phyloP scores from a whole-genome alignment of 2,888 invertebrate species.

The Empis stercorea region DNA sequence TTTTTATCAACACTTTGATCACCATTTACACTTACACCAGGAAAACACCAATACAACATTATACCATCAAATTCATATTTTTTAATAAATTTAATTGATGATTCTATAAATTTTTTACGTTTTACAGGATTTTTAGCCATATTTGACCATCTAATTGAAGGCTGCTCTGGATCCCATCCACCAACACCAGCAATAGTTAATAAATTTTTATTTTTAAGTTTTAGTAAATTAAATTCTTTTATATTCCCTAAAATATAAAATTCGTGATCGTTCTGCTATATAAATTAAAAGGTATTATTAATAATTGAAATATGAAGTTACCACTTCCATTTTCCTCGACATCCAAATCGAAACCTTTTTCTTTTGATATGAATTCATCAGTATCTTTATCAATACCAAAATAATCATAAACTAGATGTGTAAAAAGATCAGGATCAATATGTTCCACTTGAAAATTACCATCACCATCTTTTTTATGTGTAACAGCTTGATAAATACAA shows the following conservation, averaged over 20 bases:
- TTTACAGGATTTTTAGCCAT: not conserved
- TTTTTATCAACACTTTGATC: slow-evolving; percentile 64
- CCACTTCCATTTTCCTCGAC: not conserved
- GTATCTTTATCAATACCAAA: not conserved
- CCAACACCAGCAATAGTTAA: not conserved
- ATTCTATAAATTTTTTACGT: slow-evolving; percentile 1
- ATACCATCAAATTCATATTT: slow-evolving; percentile 62
- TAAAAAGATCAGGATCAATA: not conserved
- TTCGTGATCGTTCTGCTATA: too few species aligned
- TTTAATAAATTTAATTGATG: slow-evolving; percentile 47
- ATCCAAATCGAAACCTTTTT: not conserved
- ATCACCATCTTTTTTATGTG: not conserved
- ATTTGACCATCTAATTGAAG: not conserved
- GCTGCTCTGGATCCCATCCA: not conserved
- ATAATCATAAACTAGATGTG: not conserved
- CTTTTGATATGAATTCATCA: not conserved
- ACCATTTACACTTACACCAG: slow-evolving; percentile 65
- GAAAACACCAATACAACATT: slow-evolving; percentile 74
- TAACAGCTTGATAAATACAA: not conserved
- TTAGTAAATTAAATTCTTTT: not conserved
- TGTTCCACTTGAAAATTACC: not conserved
- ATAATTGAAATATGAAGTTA: not conserved
- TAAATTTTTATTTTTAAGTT: not conserved
- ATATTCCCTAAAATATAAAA: not conserved
- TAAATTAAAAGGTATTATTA: too few species aligned